phyloP scores from a whole-genome alignment of 2,888 invertebrate genomes.

The Chironomus riparius region DNA sequence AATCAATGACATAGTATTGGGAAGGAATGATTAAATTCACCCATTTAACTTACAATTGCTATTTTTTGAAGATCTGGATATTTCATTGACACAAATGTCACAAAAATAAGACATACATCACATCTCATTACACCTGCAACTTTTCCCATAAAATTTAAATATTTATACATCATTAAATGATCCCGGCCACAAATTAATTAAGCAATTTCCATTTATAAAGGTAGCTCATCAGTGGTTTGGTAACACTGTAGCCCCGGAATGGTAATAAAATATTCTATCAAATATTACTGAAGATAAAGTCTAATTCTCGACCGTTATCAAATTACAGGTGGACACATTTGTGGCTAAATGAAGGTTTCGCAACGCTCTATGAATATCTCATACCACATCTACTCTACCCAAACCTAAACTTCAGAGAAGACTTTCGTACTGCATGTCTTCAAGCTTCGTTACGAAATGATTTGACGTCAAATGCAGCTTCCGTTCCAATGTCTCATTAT shows the following conservation, averaged over 20 bases:
- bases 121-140: too few relatives aligned
- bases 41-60: too few relatives aligned
- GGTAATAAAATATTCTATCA: conserved; percentile 41
- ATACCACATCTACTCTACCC: conserved; percentile 45
- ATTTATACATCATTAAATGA: conserved; percentile 42
- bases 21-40: too few relatives aligned
- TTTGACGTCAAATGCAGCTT: conserved; percentile 38
- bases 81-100: too few relatives aligned
- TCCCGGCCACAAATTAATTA: conserved; percentile 43
- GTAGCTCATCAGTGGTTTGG: conserved; percentile 62
- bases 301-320: too few relatives aligned
- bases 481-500: conserved; percentile 48
- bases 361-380: conserved; percentile 57
- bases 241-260: conserved; percentile 52
- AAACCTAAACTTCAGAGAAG: conserved; percentile 44
- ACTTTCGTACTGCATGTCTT: conserved; percentile 45
- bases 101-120: background rate
- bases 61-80: too few relatives aligned
- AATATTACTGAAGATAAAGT: background rate
- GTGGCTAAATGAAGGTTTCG: conserved; percentile 60
- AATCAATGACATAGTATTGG: too few relatives aligned
- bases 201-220: conserved; percentile 32
- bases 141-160: background rate
- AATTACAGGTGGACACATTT: conserved; percentile 43
- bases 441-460: conserved; percentile 45